These are phyloP conservation scores for Onychomys arenicola DNA, from an alignment of 2,797 vertebrate species.

Conservation along the genomic window DNA sequence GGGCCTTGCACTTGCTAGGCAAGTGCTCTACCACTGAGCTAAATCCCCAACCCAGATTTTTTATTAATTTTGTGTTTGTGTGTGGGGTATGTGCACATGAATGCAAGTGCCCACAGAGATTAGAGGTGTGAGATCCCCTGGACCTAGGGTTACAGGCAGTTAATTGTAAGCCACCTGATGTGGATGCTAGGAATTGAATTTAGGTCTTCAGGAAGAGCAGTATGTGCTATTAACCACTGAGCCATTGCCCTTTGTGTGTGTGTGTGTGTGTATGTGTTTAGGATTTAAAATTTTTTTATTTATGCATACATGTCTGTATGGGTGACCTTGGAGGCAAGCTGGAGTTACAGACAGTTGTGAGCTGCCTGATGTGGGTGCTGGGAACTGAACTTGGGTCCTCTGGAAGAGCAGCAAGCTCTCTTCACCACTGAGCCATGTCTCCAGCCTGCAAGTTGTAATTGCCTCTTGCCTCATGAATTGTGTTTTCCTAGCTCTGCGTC, in stretches of 20 bases:
- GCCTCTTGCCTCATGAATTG: not conserved
- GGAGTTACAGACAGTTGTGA: not conserved
- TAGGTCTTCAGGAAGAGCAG: not conserved
- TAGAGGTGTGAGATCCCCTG: not conserved
- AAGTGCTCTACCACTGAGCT: too few species aligned
- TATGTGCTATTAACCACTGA: not conserved
- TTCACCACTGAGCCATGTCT: not conserved
- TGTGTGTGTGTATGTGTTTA: not conserved
- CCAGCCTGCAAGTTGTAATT: not conserved
- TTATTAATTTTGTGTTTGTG: not conserved
- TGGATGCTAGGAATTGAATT: not conserved
- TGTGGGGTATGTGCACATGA: not conserved
- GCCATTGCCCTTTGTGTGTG: not conserved
- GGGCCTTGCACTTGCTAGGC: too few species aligned
- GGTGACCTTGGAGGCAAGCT: not conserved
- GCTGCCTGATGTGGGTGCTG: not conserved
- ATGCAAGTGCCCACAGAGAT: not conserved
- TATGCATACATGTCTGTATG: not conserved
- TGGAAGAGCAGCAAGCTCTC: not conserved
- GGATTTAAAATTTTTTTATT: not conserved
- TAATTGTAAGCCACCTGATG: not conserved
- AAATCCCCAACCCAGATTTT: too few species aligned
- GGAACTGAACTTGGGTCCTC: too few species aligned
- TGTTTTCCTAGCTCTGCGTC: not conserved
- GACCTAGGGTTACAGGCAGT: not conserved